Evolutionary conservation across 2,888 invertebrate species (phyloP), one percentile per base, ranked within the genome.

Genomic region (Punctoribates punctum): DNA sequence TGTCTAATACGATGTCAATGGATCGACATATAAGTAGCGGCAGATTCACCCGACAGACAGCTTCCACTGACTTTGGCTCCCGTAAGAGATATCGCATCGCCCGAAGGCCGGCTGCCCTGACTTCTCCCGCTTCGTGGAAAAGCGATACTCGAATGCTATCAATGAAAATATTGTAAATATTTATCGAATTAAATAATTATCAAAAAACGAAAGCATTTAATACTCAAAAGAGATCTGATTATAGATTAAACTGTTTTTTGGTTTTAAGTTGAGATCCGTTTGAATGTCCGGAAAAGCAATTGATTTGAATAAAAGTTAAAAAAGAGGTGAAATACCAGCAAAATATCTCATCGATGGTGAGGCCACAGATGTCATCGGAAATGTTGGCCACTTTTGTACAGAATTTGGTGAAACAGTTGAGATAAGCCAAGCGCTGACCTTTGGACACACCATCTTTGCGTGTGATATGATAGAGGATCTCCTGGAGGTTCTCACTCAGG

Each of bases 331-430:
- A 70, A 70, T 85, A 93, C 93, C 92, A 93, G 82, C 88, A 88
- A 80, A 92, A 89, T 81, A 96, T 87, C 84, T 96, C 93, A 84
- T 92, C 91, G 78, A 88, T 87, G 80, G 88, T 88, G 83, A 91
- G 91, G 72, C 91, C 91, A 81, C 72, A 91, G 87, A 81, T 88
- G 87, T 72, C 72, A 4, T 46, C 20, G 11, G 72, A 72, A 46
- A 72, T 72, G 1, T 23, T 72, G 46, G 13, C n/a, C n/a, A 38
- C 72, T 48, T 72, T 72, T 8, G 72, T 86, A 80, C 90, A 86
- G 80, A 95, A 87, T 82, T 92, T 92, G 76, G 93, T 92, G 85
- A 95, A 89, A 78, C 90, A 91, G 87, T 95, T 96, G 82, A 96
- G 88, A 84, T 93, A 92, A 80, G 91, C 91, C 81, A 95, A 87